Conservation (phyloP, 2,888 invertebrate genomes). For the Lepidocyrtoides sp. region DNA sequence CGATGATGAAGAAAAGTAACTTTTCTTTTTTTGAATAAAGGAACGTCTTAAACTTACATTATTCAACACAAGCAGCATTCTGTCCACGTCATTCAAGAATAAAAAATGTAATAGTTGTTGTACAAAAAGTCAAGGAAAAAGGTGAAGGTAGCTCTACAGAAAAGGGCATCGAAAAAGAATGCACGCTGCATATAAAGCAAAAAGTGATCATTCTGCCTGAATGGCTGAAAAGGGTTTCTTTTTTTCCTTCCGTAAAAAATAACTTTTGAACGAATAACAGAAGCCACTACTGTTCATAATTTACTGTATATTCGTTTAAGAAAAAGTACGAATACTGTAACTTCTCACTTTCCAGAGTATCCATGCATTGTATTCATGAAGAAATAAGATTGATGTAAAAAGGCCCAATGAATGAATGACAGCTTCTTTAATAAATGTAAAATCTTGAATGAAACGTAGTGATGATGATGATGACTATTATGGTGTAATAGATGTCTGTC, state of each 20-base stretch:
- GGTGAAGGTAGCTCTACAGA: conserved; percentile 22
- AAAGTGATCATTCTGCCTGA: conserved; percentile 69
- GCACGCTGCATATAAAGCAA: conserved; percentile 61
- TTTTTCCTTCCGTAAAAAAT: neutral
- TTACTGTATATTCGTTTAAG: neutral
- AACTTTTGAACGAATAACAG: neutral
- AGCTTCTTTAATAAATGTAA: conserved; percentile 68
- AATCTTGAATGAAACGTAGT: neutral
- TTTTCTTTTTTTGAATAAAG: conserved; percentile 60
- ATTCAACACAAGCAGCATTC: conserved; percentile 56
- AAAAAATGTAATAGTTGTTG: conserved; percentile 60
- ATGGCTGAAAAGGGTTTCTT: conserved; percentile 71
- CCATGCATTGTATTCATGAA: neutral
- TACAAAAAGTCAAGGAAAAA: conserved; percentile 38
- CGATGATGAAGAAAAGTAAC: conserved; percentile 34
- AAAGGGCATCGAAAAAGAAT: conserved; percentile 53
- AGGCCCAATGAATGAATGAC: conserved; percentile 72
- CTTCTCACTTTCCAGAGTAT: conserved; percentile 24
- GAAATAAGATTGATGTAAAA: conserved; percentile 66
- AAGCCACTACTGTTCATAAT: neutral
- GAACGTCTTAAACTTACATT: conserved; percentile 67
- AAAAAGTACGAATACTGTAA: neutral
- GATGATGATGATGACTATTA: neutral
- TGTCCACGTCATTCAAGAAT: conserved; percentile 72
- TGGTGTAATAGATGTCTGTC: conserved; percentile 31